phyloP scores from a whole-genome alignment of 2,113 vertebrate species.

The Platichthys stellatus region DNA sequence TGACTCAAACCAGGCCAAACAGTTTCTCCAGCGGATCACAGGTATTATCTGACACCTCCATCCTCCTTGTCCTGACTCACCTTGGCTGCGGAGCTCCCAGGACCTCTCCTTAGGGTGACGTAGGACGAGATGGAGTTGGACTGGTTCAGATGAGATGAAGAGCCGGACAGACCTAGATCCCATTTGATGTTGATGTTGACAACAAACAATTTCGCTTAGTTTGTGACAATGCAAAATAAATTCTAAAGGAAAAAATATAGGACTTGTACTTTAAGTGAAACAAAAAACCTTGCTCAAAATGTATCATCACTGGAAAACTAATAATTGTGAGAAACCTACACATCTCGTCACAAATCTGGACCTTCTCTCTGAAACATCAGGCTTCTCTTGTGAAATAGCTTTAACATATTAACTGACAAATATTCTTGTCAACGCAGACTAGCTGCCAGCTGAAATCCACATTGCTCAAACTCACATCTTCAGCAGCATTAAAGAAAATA shows the following conservation, averaged over 20 bases:
- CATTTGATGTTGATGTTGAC: not conserved
- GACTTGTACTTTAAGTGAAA: too few relatives aligned
- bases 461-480: not conserved
- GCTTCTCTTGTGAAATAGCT: not conserved
- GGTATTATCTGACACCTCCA: too few relatives aligned
- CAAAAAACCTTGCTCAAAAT: too few relatives aligned
- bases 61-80: conserved; percentile 67
- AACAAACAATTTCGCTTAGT: not conserved
- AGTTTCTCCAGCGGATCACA: too few relatives aligned
- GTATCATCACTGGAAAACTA: too few relatives aligned
- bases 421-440: too few relatives aligned
- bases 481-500: too few relatives aligned
- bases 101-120: conserved; percentile 87
- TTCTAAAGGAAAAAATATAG: not conserved
- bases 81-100: conserved; percentile 81
- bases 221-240: not conserved
- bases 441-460: not conserved
- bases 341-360: not conserved
- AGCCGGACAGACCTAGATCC: conserved; percentile 83
- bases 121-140: conserved; percentile 87
- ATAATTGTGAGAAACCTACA: too few relatives aligned
- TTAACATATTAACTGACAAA: too few relatives aligned
- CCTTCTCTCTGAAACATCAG: too few relatives aligned
- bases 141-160: conserved; percentile 85
- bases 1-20: too few relatives aligned